Percentiles rank a stretch among this genome's conserved stretches.
Evolutionary conservation across 2,113 vertebrate genomes (phyloP).

Genomic region (Mungos mungo): DNA sequence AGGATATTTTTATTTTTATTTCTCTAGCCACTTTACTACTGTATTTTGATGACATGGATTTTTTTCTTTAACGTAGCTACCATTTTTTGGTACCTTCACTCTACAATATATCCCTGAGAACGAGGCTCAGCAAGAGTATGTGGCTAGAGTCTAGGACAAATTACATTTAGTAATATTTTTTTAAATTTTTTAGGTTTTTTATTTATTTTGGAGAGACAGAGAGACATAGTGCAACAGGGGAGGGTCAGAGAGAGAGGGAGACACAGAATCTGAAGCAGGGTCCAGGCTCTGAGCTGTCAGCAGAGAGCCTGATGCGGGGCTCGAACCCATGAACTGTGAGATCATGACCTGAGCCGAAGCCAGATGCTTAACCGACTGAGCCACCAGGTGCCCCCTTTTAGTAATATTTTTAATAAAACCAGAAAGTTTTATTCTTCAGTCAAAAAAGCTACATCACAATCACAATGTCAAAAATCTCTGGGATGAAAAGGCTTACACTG

Average conservation of each 20-base stretch:
- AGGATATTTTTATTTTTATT: background rate
- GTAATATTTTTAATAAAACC: conserved; percentile 14
- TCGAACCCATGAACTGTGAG: too few relatives aligned
- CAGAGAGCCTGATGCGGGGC: too few relatives aligned
- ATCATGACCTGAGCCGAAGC: too few relatives aligned
- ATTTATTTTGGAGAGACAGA: too few relatives aligned
- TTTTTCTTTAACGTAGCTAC: background rate
- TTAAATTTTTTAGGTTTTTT: too few relatives aligned
- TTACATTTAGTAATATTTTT: background rate
- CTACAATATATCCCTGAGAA: background rate
- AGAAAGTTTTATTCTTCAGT: background rate
- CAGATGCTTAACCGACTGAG: too few relatives aligned
- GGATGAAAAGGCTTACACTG: background rate
- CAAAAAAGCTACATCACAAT: background rate
- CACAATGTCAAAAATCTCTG: background rate
- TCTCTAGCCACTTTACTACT: background rate
- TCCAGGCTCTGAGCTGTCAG: too few relatives aligned
- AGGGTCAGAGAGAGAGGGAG: too few relatives aligned
- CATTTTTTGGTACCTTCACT: background rate
- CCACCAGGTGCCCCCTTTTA: background rate
- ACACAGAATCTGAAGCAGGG: too few relatives aligned
- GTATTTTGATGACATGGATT: background rate
- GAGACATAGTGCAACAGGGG: too few relatives aligned
- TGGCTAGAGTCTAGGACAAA: background rate
- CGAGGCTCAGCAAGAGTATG: background rate